A percentile compares a stretch with the other conserved stretches of the same genome.
These are phyloP conservation scores for Hirtodrosophila trivittata DNA, from an alignment of 2,888 invertebrate species.

Conservation along the genomic window DNA sequence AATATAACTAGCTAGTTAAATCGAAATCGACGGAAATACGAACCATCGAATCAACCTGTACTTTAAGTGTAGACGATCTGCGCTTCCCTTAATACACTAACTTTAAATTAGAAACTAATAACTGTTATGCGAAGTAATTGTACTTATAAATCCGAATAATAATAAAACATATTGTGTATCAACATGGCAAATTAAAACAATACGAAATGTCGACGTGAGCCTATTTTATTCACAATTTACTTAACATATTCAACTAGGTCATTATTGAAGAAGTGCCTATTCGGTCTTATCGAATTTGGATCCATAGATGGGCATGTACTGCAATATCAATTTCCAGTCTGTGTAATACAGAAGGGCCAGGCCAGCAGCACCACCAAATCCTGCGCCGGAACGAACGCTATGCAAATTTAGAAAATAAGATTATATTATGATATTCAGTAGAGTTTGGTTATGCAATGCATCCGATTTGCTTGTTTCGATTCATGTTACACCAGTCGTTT, in stretches of 20 bases:
- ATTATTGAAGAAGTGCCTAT: constrained; percentile 41
- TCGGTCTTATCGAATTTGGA: constrained; percentile 87
- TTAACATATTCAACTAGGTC: constrained; percentile 35
- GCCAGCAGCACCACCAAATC: constrained; percentile 88
- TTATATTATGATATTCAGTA: constrained; percentile 4
- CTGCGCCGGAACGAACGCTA: constrained; percentile 86
- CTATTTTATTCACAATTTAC: constrained; percentile 30
- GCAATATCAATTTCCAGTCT: constrained; percentile 90
- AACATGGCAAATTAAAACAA: constrained; percentile 14
- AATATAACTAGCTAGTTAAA: constrained; percentile 40
- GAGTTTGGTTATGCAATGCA: constrained; percentile 73
- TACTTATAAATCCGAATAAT: constrained; percentile 33
- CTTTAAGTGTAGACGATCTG: constrained; percentile 21
- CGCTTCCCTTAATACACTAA: constrained; percentile 24
- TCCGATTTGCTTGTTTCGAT: not conserved
- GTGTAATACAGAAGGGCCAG: constrained; percentile 88
- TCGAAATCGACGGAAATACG: constrained; percentile 20
- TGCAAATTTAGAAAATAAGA: constrained; percentile 23
- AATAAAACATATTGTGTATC: constrained; percentile 20
- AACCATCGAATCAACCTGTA: constrained; percentile 37
- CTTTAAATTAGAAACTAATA: constrained; percentile 28
- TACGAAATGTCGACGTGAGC: constrained; percentile 11
- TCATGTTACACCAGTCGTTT: not conserved
- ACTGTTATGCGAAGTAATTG: constrained; percentile 40
- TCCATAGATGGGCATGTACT: constrained; percentile 90